Base-by-base conservation (phyloP, 1,140 invertebrate genomes). In the Ectropis grisescens region DNA sequence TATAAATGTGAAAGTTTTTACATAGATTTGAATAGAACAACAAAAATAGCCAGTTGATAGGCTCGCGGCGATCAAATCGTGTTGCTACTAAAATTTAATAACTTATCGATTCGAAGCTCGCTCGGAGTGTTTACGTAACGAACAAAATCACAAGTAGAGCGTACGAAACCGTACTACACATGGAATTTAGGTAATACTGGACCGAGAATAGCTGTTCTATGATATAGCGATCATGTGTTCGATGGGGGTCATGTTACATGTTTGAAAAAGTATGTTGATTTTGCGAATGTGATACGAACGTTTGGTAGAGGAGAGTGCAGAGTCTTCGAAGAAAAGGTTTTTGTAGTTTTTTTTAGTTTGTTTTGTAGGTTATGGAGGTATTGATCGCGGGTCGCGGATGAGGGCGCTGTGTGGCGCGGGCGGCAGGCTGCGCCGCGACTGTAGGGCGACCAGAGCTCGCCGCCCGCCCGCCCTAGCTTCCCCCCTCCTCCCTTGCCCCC, bases 351-450 rank as follows among this genome's bases (percentile, higher is more conserved):
- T 29, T 39, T 59, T 60, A 39, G 41, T 42, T 47, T 47, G 34
- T 37, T 53, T 40, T 55, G 37, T 29, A n/a, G n/a, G n/a, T n/a
- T n/a, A n/a, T n/a, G n/a, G n/a, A n/a, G 39, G 41, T 65, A 72
- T 78, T 44, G 67, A 78, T 66, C 61, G 57, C 58, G 57, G 6
- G 43, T 26, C 43, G 50, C 52, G 49, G 15, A 25, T 13, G 3
- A 28, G 32, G 41, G 34, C 57, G 57, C 46, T 28, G 46, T 49
- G 49, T 52, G 59, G 61, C 67, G 57, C 57, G 59, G 41, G 57
- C 66, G 68, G 68, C 66, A 50, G 51, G 47, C 41, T 57, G 41
- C 41, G 70, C 70, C 68, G 70, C 66, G 56, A 79, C 74, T 79
- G 58, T 25, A 22, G 48, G 46, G 47, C 39, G 45, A 41, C 28